Evolutionary conservation across 23 tunicate species (phyloP).

Genomic region (Trididemnum clinides): DNA sequence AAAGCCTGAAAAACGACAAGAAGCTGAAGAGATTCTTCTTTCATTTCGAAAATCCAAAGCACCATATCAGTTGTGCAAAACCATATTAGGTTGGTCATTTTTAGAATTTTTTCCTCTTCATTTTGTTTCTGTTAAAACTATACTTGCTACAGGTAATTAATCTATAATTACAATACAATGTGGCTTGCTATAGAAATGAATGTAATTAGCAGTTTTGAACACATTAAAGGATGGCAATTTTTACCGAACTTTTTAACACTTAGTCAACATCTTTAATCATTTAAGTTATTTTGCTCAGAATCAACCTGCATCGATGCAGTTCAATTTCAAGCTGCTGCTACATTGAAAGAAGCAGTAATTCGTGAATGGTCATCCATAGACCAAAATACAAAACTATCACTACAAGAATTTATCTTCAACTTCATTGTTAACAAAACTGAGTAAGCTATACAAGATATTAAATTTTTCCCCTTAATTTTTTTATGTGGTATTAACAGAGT

Average conservation of each 20-base stretch:
- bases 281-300: slow-evolving; percentile 33
- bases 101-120: too few relatives aligned
- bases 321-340: slow-evolving; percentile 61
- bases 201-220: too few relatives aligned
- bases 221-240: too few relatives aligned
- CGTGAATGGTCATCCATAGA: slow-evolving; percentile 61
- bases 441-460: too few relatives aligned
- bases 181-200: too few relatives aligned
- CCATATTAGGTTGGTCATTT: slow-evolving; percentile 47
- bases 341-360: slow-evolving; percentile 60
- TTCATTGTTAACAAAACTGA: slow-evolving; percentile 23
- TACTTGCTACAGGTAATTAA: too few relatives aligned
- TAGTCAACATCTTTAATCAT: too few relatives aligned
- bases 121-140: too few relatives aligned
- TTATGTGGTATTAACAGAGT: too few relatives aligned
- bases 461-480: too few relatives aligned
- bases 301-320: slow-evolving; percentile 30
- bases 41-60: slow-evolving; percentile 66
- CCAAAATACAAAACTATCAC: neutral
- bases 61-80: slow-evolving; percentile 49
- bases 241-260: too few relatives aligned
- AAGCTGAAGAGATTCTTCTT: slow-evolving; percentile 62
- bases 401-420: slow-evolving; percentile 58
- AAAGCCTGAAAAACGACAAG: slow-evolving; percentile 46
- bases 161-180: too few relatives aligned